Conservation (phyloP, 2,888 invertebrate genomes). For the Sminthurinus aureus region DNA sequence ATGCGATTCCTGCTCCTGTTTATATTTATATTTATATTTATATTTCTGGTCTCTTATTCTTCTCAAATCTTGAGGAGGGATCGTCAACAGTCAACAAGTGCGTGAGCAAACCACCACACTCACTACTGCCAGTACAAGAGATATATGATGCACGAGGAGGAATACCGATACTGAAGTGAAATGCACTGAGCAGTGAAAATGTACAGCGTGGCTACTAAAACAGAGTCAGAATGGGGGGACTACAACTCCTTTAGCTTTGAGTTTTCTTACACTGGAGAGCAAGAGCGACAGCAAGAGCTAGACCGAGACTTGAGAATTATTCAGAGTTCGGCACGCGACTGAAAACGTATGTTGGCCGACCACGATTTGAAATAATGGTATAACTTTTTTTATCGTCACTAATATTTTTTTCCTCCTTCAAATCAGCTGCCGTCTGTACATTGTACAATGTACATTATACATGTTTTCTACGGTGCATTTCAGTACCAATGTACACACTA, state of each 20-base stretch:
- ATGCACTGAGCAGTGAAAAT: not conserved
- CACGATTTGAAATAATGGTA: conserved; percentile 45
- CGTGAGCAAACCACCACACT: conserved; percentile 9
- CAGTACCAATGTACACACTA: not conserved
- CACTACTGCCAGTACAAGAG: too few relatives aligned
- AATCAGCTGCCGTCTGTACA: conserved; percentile 47
- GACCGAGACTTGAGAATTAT: conserved; percentile 44
- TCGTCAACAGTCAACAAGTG: conserved; percentile 42
- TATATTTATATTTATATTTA: too few relatives aligned
- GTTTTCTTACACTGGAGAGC: not conserved
- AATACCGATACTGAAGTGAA: not conserved
- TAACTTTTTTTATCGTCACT: conserved; percentile 39
- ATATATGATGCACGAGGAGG: not conserved
- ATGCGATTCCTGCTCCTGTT: too few relatives aligned
- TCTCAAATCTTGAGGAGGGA: not conserved
- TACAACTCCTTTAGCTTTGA: too few relatives aligned
- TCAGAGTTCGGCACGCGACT: conserved; percentile 54
- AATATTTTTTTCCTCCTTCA: conserved; percentile 38
- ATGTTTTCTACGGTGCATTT: not conserved
- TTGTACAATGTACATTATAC: not conserved
- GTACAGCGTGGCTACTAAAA: too few relatives aligned
- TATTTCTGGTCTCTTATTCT: too few relatives aligned
- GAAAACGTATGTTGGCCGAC: conserved; percentile 43
- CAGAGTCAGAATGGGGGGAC: too few relatives aligned
- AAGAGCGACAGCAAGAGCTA: not conserved